Percentiles rank a stretch among this genome's conserved stretches.
phyloP scores from a whole-genome alignment of 2,113 vertebrate genomes.

The Ramphastos sulfuratus region DNA sequence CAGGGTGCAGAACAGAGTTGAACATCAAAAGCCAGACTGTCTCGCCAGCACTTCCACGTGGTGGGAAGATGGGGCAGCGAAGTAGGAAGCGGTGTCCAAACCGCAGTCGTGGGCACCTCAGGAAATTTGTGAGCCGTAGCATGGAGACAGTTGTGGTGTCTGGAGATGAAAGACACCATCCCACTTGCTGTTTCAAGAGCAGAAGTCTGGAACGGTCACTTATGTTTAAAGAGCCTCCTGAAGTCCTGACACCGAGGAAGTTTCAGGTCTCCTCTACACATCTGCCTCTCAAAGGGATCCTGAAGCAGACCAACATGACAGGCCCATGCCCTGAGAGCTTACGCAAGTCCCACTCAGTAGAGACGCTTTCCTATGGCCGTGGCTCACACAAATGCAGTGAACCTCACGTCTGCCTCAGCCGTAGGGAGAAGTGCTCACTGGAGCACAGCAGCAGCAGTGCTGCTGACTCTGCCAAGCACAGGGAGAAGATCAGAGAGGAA shows the following conservation, averaged over 20 bases:
- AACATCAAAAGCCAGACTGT: slow-evolving; percentile 39
- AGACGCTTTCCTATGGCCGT: slow-evolving; percentile 49
- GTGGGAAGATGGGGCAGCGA: slow-evolving; percentile 50
- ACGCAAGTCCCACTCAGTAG: slow-evolving; percentile 76
- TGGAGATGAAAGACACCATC: slow-evolving; percentile 18
- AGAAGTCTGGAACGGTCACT: slow-evolving; percentile 75
- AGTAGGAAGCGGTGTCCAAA: slow-evolving; percentile 30
- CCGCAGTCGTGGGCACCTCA: background rate
- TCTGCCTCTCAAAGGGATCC: slow-evolving; percentile 80
- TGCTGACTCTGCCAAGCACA: background rate
- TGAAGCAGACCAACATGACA: slow-evolving; percentile 75
- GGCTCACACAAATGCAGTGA: slow-evolving; percentile 37
- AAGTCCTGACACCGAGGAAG: slow-evolving; percentile 72
- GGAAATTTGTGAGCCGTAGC: slow-evolving; percentile 65
- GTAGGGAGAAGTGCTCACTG: background rate
- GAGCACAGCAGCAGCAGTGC: slow-evolving; percentile 26
- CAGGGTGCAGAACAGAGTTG: slow-evolving; percentile 48
- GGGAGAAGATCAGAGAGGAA: slow-evolving; percentile 76
- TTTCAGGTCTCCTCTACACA: background rate
- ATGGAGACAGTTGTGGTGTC: slow-evolving; percentile 70
- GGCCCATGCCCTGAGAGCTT: slow-evolving; percentile 51
- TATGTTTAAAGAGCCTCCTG: slow-evolving; percentile 77
- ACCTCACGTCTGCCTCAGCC: slow-evolving; percentile 35
- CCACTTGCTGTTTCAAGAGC: slow-evolving; percentile 61
- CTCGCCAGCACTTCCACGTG: background rate